Conservation (phyloP, 2,113 vertebrate species). For the Cynocephalus volans region DNA sequence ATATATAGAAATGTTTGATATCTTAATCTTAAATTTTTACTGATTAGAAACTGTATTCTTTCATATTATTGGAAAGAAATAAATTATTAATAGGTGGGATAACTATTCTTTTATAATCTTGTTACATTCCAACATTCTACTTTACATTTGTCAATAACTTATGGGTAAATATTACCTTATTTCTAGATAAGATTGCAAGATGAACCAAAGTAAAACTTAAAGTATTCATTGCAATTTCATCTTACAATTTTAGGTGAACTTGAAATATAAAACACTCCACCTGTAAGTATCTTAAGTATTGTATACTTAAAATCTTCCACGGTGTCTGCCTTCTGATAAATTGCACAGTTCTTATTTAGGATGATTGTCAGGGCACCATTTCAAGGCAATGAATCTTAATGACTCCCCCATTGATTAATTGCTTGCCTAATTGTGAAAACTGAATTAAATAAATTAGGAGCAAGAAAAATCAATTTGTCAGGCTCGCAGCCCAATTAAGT, state of each 20-base stretch:
- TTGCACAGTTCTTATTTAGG: conserved; percentile 72
- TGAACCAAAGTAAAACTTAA: background rate
- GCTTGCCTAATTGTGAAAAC: conserved; percentile 86
- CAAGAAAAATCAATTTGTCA: conserved; percentile 86
- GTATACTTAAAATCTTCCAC: conserved; percentile 20
- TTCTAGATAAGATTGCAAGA: background rate
- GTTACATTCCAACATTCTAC: background rate
- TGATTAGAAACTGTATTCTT: background rate
- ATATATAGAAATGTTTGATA: background rate
- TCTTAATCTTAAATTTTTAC: background rate
- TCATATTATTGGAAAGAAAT: background rate
- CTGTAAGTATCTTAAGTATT: conserved; percentile 5
- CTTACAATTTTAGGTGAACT: background rate
- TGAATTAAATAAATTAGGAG: conserved; percentile 86
- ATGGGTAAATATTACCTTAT: background rate
- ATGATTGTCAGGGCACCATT: conserved; percentile 82
- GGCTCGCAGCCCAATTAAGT: conserved; percentile 82
- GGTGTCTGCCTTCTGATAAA: conserved; percentile 68
- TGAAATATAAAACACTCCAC: background rate
- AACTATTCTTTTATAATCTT: background rate
- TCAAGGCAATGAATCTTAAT: conserved; percentile 85
- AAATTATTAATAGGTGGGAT: background rate
- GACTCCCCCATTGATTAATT: conserved; percentile 85
- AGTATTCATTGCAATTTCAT: background rate
- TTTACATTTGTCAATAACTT: background rate